Conservation (phyloP, 2,113 vertebrate genomes). For the Sylvia atricapilla region DNA sequence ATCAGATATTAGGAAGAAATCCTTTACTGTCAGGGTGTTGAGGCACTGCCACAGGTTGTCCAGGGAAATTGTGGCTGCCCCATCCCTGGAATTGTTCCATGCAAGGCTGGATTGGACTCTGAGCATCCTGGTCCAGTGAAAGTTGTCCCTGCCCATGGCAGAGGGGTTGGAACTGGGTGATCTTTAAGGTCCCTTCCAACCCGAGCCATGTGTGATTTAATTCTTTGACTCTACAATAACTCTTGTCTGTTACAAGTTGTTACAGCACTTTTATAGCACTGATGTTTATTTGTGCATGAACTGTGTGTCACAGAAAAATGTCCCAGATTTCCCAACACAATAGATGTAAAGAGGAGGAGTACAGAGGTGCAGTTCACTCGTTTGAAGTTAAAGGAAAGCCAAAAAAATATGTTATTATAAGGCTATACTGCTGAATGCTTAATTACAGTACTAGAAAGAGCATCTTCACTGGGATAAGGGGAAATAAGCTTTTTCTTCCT, state of each 20-base stretch:
- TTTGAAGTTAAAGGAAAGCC: neutral
- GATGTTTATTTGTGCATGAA: neutral
- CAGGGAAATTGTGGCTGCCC: neutral
- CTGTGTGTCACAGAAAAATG: neutral
- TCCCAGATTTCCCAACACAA: neutral
- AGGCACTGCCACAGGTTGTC: neutral
- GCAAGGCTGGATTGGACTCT: neutral
- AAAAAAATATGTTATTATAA: neutral
- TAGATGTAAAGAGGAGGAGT: neutral
- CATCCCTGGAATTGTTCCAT: neutral
- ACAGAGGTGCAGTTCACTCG: neutral
- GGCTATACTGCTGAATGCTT: neutral
- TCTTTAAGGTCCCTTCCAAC: neutral
- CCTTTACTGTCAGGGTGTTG: neutral
- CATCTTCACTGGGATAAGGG: neutral
- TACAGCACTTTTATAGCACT: neutral
- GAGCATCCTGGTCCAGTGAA: neutral
- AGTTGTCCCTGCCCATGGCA: neutral
- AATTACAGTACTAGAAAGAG: neutral
- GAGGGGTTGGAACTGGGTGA: neutral
- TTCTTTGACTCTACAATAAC: neutral
- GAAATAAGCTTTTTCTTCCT: neutral
- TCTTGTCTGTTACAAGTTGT: neutral
- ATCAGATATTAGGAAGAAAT: neutral
- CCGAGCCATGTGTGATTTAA: neutral